Conservation (phyloP, 2,888 invertebrate species). For the Melipona bicolor region DNA sequence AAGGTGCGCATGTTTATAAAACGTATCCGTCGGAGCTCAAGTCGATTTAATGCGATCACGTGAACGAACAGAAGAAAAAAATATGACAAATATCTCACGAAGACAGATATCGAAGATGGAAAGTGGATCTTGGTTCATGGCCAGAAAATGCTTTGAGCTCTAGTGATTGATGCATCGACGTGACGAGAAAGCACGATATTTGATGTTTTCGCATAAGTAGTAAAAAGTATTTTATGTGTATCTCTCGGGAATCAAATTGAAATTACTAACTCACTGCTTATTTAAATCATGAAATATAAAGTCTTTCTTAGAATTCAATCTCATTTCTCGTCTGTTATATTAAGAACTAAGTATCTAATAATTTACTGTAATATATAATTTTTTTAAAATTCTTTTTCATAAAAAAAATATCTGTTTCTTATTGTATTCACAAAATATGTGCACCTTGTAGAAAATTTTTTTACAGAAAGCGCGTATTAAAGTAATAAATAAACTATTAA, state of each 20-base stretch:
- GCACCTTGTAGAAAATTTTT: not conserved
- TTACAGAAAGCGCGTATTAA: not conserved
- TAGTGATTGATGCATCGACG: conserved; percentile 2
- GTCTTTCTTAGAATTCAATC: not conserved
- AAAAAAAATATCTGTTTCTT: not conserved
- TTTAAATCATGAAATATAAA: not conserved
- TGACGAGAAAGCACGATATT: not conserved
- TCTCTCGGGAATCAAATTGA: not conserved
- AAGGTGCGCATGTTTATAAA: conserved; percentile 25
- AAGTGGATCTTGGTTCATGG: conserved; percentile 14
- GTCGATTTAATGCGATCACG: conserved; percentile 3
- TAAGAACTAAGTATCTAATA: no score
- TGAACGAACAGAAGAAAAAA: conserved; percentile 2
- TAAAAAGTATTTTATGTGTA: not conserved
- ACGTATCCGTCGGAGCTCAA: not conserved
- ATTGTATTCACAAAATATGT: not conserved
- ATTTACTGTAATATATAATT: no score
- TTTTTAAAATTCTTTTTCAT: not conserved
- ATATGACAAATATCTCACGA: not conserved
- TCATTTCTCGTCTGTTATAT: no score
- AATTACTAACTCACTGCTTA: not conserved
- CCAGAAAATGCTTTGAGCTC: not conserved
- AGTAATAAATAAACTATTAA: not conserved
- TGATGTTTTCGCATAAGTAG: conserved; percentile 5
- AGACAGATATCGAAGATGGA: not conserved